Conservation (phyloP, 2,888 invertebrate genomes). For the Chalcosyrphus nemorum region DNA sequence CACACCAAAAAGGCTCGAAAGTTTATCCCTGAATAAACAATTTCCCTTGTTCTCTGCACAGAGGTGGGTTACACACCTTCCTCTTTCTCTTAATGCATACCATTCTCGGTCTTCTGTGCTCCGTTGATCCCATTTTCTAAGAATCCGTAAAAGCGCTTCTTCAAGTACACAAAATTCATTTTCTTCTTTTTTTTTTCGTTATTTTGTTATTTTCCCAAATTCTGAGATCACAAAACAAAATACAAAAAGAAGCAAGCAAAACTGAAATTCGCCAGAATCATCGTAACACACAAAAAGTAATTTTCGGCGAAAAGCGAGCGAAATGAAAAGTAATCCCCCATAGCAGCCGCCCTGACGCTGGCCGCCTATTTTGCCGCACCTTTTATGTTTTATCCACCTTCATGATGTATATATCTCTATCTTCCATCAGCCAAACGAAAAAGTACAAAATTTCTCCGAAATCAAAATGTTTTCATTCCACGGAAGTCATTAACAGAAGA, state of each 20-base stretch:
- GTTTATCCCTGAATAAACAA: neutral
- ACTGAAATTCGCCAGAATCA: conserved; percentile 20
- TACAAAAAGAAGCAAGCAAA: no score
- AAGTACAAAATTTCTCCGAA: conserved; percentile 26
- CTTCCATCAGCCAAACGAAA: neutral
- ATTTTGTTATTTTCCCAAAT: conserved; percentile 3
- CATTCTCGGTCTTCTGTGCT: neutral
- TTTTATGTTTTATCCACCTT: neutral
- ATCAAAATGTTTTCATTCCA: conserved; percentile 32
- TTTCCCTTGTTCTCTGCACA: neutral
- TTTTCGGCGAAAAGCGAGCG: conserved; percentile 37
- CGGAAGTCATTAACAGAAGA: conserved; percentile 2
- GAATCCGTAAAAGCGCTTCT: conserved; percentile 15
- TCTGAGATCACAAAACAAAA: conserved; percentile 5
- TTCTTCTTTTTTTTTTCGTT: neutral
- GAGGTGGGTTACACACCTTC: neutral
- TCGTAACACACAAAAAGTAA: conserved; percentile 26
- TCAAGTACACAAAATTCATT: conserved; percentile 10
- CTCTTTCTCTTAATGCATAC: neutral
- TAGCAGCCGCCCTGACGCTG: neutral
- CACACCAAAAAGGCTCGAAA: neutral
- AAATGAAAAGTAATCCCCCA: conserved; percentile 12
- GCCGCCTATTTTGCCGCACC: no score
- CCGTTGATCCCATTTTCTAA: conserved; percentile 11
- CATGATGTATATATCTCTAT: neutral